Evolutionary conservation across 2,888 invertebrate species (phyloP).

Genomic region (Agrotis ipsilon): DNA sequence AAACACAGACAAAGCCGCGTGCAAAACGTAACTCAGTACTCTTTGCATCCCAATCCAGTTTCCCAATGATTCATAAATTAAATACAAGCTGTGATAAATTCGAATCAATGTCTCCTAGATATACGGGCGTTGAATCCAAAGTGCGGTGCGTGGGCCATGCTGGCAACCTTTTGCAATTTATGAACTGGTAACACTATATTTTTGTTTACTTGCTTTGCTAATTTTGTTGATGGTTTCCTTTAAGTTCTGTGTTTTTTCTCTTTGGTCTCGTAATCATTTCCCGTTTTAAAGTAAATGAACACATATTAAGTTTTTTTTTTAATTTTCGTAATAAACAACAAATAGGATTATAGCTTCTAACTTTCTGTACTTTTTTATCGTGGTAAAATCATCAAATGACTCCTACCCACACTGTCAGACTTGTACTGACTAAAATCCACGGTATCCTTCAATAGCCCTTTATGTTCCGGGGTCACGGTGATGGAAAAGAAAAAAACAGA

Average conservation of each 20-base stretch:
- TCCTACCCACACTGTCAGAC: too few relatives aligned
- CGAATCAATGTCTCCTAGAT: slow-evolving; percentile 60
- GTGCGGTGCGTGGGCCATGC: slow-evolving; percentile 44
- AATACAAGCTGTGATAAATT: slow-evolving; percentile 52
- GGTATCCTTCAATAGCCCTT: too few relatives aligned
- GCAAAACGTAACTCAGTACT: slow-evolving; percentile 10
- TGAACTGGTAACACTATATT: slow-evolving; percentile 22
- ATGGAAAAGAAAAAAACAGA: too few relatives aligned
- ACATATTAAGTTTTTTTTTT: background rate
- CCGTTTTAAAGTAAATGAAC: background rate
- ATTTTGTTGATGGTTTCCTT: slow-evolving; percentile 23
- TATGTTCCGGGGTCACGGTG: too few relatives aligned
- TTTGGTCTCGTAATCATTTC: too few relatives aligned
- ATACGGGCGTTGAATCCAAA: slow-evolving; percentile 53
- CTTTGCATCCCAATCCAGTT: slow-evolving; percentile 42
- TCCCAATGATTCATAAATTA: slow-evolving; percentile 60
- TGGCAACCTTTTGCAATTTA: slow-evolving; percentile 36
- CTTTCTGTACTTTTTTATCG: too few relatives aligned
- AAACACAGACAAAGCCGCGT: background rate
- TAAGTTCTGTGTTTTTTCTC: background rate
- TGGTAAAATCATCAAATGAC: too few relatives aligned
- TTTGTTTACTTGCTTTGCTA: slow-evolving; percentile 21
- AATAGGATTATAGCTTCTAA: too few relatives aligned
- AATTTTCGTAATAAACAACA: too few relatives aligned
- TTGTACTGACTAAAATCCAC: too few relatives aligned